Evolutionary conservation across 2,888 invertebrate genomes (phyloP).

Genomic region (Dorcus hopei): DNA sequence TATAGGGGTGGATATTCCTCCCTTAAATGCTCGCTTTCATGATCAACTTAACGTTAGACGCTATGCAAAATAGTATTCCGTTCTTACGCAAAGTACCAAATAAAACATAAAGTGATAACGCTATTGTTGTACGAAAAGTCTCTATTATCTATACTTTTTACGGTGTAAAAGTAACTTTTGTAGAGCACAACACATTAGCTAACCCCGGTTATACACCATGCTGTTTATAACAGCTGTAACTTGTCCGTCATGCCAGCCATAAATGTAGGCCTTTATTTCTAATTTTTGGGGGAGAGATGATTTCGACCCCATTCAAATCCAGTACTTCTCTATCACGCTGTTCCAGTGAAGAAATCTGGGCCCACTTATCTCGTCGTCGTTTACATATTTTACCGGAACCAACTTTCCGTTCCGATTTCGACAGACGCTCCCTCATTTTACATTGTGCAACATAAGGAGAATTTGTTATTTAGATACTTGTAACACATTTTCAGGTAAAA

Average conservation of each 20-base stretch:
- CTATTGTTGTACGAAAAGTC: no score
- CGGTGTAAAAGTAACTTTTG: background rate
- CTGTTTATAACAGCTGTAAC: slow-evolving; percentile 25
- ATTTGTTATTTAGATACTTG: no score
- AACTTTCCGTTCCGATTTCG: slow-evolving; percentile 8
- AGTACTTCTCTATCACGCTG: slow-evolving; percentile 19
- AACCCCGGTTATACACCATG: slow-evolving; percentile 19
- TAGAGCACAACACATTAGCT: slow-evolving; percentile 4
- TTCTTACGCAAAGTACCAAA: no score
- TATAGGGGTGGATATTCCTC: no score
- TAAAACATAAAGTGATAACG: no score
- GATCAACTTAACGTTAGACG: no score
- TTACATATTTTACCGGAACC: slow-evolving; percentile 24
- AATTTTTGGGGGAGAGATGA: slow-evolving; percentile 20
- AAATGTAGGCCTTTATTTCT: slow-evolving; percentile 26
- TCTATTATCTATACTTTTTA: background rate
- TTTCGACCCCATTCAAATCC: slow-evolving; percentile 9
- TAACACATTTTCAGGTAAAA: no score
- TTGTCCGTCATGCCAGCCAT: slow-evolving; percentile 21
- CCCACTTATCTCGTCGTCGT: slow-evolving; percentile 17
- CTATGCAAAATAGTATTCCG: no score
- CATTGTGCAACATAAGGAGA: no score
- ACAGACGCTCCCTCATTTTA: background rate
- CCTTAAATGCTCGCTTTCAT: no score
- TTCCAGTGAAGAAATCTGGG: slow-evolving; percentile 19